Conservation (phyloP, 2,888 invertebrate genomes). For the Rhamphomyia laevipes region DNA sequence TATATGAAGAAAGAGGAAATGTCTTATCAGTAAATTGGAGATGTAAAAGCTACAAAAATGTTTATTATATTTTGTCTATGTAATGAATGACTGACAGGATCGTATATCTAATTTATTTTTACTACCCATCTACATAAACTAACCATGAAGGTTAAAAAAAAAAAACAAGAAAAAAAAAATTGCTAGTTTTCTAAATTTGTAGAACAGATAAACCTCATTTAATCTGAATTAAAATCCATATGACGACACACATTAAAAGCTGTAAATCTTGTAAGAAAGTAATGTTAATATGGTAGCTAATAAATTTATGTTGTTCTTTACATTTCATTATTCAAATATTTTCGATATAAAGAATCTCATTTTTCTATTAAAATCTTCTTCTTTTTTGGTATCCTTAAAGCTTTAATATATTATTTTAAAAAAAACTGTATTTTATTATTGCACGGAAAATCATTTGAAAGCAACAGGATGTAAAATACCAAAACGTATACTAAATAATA, state of each 20-base stretch:
- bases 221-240: not conserved
- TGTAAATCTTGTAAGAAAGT: not conserved
- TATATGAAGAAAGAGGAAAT: not conserved
- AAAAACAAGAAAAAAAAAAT: slow-evolving; percentile 1
- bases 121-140: slow-evolving; percentile 25
- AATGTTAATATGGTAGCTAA: no score
- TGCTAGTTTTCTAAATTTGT: not conserved
- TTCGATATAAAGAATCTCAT: no score
- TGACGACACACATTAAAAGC: slow-evolving; percentile 7
- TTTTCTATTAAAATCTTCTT: no score
- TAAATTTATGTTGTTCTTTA: no score
- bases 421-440: no score
- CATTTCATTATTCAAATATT: no score
- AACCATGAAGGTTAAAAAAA: slow-evolving; percentile 14
- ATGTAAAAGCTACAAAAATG: slow-evolving; percentile 6
- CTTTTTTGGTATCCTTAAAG: no score
- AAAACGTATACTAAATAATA: no score
- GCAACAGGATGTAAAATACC: no score
- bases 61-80: slow-evolving; percentile 23
- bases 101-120: slow-evolving; percentile 10
- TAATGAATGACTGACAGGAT: slow-evolving; percentile 8
- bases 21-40: not conserved
- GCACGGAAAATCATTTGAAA: no score
- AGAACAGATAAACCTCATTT: not conserved
- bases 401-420: no score